These are phyloP conservation scores for Smutsia temminckii DNA, from an alignment of 2,797 vertebrate species.

Conservation along the genomic window DNA sequence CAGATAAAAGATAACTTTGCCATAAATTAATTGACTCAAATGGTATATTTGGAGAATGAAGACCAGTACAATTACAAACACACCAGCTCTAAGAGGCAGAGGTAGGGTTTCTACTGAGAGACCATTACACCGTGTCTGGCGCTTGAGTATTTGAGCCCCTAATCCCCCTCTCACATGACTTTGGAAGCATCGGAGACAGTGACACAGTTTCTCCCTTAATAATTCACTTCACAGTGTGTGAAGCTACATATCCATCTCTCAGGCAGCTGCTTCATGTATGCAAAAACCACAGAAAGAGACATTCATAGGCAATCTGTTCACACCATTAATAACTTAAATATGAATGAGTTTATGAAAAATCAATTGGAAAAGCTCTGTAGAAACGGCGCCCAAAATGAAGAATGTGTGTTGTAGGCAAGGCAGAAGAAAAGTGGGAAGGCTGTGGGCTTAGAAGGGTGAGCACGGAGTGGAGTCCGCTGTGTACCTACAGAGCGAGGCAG, in stretches of 20 bases:
- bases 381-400: background rate
- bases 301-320: background rate
- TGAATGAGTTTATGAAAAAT: background rate
- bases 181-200: background rate
- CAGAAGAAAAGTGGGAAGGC: background rate
- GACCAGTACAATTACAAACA: background rate
- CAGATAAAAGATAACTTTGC: background rate
- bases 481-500: accelerated
- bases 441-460: background rate
- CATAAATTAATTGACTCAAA: background rate
- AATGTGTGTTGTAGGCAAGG: background rate
- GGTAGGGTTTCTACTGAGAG: background rate
- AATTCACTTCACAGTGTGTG: background rate
- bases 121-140: background rate
- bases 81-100: background rate
- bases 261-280: background rate
- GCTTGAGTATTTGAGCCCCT: background rate
- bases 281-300: background rate
- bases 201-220: background rate
- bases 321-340: background rate
- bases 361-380: background rate
- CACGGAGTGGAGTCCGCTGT: background rate
- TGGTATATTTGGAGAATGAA: background rate
- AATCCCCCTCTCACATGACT: background rate
- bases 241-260: background rate